Percentiles rank a stretch among this genome's conserved stretches.
Conservation (phyloP, 2,888 invertebrate genomes). For the Phaedon cochleariae region DNA sequence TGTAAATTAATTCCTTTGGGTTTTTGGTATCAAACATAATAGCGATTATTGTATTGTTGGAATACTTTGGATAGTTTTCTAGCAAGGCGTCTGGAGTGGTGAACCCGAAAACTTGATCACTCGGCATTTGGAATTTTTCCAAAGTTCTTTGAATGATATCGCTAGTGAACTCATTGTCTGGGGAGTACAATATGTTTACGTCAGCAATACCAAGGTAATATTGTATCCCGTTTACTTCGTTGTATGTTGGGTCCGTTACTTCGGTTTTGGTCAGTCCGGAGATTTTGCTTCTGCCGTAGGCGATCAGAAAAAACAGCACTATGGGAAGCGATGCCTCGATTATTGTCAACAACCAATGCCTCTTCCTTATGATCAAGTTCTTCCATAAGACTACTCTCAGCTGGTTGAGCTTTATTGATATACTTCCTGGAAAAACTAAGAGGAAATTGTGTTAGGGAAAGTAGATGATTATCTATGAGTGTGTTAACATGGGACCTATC, state of each 20-base stretch:
- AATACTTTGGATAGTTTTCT: conserved; percentile 42
- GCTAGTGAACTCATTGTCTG: conserved; percentile 49
- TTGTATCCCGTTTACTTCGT: conserved; percentile 30
- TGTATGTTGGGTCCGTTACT: conserved; percentile 49
- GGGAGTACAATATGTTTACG: conserved; percentile 50
- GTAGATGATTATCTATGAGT: too few relatives aligned
- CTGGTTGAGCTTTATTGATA: conserved; percentile 33
- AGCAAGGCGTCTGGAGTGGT: conserved; percentile 46
- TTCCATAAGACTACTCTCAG: conserved; percentile 57
- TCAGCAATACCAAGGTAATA: conserved; percentile 36
- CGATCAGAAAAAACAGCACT: conserved; percentile 54
- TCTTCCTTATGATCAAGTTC: conserved; percentile 54
- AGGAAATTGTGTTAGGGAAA: neutral
- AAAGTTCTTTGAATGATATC: conserved; percentile 52
- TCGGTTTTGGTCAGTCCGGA: conserved; percentile 51
- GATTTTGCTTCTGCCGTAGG: conserved; percentile 56
- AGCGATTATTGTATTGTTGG: conserved; percentile 47
- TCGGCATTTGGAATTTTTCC: conserved; percentile 49
- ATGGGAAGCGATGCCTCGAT: conserved; percentile 56
- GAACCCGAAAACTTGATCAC: conserved; percentile 51
- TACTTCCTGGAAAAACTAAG: neutral
- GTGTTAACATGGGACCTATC: too few relatives aligned
- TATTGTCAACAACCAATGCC: conserved; percentile 57
- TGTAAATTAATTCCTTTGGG: conserved; percentile 50
- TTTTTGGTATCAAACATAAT: conserved; percentile 50